phyloP scores from a whole-genome alignment of 1,140 invertebrate species.

The Pogonomyrmex barbatus region DNA sequence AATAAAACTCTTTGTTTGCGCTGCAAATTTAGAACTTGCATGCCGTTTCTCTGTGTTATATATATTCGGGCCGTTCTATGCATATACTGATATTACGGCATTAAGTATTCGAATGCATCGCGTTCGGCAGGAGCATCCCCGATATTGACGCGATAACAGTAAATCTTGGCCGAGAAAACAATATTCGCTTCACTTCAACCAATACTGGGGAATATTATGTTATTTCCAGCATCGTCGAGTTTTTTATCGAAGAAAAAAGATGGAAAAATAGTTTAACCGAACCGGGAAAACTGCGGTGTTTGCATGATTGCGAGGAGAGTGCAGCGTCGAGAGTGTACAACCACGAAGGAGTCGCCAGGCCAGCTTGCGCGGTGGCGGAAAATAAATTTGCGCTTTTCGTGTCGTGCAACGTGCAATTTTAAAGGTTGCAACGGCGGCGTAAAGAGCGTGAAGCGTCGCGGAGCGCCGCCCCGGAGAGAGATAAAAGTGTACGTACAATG shows the following conservation, averaged over 20 bases:
- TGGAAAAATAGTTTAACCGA: slow-evolving; percentile 5
- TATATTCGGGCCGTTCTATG: background rate
- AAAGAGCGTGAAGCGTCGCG: slow-evolving; percentile 58
- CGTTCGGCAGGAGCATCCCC: background rate
- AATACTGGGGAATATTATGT: slow-evolving; percentile 43
- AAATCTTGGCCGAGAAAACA: slow-evolving; percentile 49
- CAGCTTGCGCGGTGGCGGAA: slow-evolving; percentile 60
- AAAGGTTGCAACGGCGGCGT: slow-evolving; percentile 64
- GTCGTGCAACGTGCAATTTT: slow-evolving; percentile 76
- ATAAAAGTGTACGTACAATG: slow-evolving; percentile 64
- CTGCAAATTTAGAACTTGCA: background rate
- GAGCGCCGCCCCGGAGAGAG: slow-evolving; percentile 40
- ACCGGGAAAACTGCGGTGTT: slow-evolving; percentile 49
- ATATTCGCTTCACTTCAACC: slow-evolving; percentile 36
- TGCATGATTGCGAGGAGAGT: slow-evolving; percentile 3
- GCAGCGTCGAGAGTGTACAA: slow-evolving; percentile 32
- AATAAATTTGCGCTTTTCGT: slow-evolving; percentile 73
- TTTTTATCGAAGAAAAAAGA: slow-evolving; percentile 20
- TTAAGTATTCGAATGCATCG: slow-evolving; percentile 20
- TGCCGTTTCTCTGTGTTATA: background rate
- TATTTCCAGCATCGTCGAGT: slow-evolving; percentile 29
- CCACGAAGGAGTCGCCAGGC: slow-evolving; percentile 29
- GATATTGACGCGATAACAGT: background rate
- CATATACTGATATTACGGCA: background rate
- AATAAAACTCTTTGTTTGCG: background rate